These are phyloP conservation scores for Clamator glandarius DNA, from an alignment of 2,797 vertebrate genomes.

Conservation along the genomic window DNA sequence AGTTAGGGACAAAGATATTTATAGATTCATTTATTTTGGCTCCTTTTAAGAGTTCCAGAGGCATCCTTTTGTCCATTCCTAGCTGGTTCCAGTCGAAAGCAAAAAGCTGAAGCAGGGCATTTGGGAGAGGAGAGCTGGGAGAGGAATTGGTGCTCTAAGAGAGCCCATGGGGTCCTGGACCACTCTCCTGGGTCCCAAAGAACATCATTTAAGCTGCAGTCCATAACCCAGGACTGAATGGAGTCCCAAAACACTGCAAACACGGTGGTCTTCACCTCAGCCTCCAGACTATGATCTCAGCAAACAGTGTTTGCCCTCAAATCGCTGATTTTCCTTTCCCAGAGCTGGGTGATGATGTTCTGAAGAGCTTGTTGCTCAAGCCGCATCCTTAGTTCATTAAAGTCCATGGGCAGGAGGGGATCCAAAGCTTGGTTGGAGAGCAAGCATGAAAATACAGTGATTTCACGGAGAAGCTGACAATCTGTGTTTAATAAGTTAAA, in stretches of 20 bases:
- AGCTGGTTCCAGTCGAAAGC: background rate
- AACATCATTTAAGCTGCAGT: rapidly evolving
- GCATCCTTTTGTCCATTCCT: background rate
- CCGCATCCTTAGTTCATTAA: background rate
- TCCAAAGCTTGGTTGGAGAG: background rate
- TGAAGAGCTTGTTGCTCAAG: background rate
- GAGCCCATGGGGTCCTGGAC: rapidly evolving
- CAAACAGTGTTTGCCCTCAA: background rate
- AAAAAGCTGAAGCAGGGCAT: background rate
- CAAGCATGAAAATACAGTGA: background rate
- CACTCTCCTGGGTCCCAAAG: background rate
- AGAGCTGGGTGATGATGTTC: background rate
- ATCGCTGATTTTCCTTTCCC: background rate
- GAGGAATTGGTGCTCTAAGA: rapidly evolving
- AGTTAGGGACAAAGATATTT: background rate
- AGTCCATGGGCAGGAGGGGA: background rate
- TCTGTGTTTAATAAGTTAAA: background rate
- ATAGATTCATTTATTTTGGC: background rate
- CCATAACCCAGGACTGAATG: background rate
- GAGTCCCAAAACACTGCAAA: background rate
- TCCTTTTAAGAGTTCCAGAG: background rate
- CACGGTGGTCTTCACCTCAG: background rate
- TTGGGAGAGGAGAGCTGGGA: background rate
- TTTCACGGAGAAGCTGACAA: no score
- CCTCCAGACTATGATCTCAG: background rate